Evolutionary conservation across 2,888 invertebrate genomes (phyloP).

Genomic region (Salpingus planirostris): DNA sequence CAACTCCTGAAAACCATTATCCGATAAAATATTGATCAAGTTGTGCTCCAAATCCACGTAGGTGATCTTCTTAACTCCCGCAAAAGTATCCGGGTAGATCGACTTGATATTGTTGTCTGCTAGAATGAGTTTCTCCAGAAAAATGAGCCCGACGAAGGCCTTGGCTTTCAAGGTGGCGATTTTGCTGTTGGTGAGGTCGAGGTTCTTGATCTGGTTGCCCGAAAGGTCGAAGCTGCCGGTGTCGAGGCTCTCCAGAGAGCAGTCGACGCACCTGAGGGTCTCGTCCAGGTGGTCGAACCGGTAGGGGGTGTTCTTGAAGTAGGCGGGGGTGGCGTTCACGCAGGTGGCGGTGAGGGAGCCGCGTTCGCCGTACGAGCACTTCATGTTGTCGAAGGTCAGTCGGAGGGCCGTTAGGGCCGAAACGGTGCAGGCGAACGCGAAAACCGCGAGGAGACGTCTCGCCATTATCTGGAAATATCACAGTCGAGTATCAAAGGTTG

Average conservation of each 20-base stretch:
- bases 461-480: too few relatives aligned
- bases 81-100: slow-evolving; percentile 33
- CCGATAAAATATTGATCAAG: slow-evolving; percentile 27
- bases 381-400: slow-evolving; percentile 25
- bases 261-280: slow-evolving; percentile 34
- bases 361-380: slow-evolving; percentile 37
- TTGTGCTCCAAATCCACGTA: slow-evolving; percentile 32
- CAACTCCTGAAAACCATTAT: slow-evolving; percentile 33
- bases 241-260: slow-evolving; percentile 29
- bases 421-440: too few relatives aligned
- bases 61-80: slow-evolving; percentile 34
- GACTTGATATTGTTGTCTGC: slow-evolving; percentile 30
- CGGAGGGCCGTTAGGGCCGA: too few relatives aligned
- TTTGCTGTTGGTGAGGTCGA: slow-evolving; percentile 28
- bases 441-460: too few relatives aligned
- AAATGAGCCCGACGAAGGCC: slow-evolving; percentile 37
- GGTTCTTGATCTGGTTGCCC: slow-evolving; percentile 34
- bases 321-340: slow-evolving; percentile 32
- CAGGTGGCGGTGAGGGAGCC: slow-evolving; percentile 40
- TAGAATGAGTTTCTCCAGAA: slow-evolving; percentile 29
- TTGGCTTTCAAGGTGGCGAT: slow-evolving; percentile 29
- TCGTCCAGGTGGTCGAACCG: slow-evolving; percentile 39
- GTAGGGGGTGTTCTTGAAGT: slow-evolving; percentile 35
- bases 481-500: neutral
- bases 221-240: slow-evolving; percentile 36